Evolutionary conservation across 2,113 vertebrate genomes (phyloP).

Genomic region (Hymenochirus boettgeri): DNA sequence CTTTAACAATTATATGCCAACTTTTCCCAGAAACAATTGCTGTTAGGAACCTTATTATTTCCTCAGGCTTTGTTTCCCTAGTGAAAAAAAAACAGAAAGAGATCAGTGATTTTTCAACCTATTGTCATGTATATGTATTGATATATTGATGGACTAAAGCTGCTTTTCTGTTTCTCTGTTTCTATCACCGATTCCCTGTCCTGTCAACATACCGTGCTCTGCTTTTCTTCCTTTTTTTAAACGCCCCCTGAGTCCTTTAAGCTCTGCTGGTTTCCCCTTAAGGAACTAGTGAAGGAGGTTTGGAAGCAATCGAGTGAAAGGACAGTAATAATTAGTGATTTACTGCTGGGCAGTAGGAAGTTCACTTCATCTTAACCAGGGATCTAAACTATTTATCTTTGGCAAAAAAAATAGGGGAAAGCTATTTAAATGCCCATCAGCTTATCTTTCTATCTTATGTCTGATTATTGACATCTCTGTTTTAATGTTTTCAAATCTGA

Average conservation of each 20-base stretch:
- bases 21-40: not conserved
- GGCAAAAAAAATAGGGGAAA: too few species aligned
- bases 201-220: constrained; percentile 3
- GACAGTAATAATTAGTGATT: not conserved
- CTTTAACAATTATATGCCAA: not conserved
- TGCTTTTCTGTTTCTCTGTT: not conserved
- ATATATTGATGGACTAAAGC: constrained; percentile 3
- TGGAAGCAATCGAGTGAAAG: not conserved
- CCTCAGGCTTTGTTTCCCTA: not conserved
- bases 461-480: too few species aligned
- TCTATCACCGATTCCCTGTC: not conserved
- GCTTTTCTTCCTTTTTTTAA: not conserved
- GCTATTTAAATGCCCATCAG: too few species aligned
- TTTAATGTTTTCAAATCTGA: too few species aligned
- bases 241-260: not conserved
- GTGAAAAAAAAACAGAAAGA: not conserved
- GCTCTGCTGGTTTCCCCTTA: constrained; percentile 2
- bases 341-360: not conserved
- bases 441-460: too few species aligned
- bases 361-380: not conserved
- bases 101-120: constrained; percentile 4
- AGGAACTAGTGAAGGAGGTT: not conserved
- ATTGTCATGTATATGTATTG: constrained; percentile 5
- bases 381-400: constrained; percentile 1
- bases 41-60: not conserved